These are phyloP conservation scores for Caprella mutica DNA, from an alignment of 2,888 invertebrate genomes.

Conservation along the genomic window DNA sequence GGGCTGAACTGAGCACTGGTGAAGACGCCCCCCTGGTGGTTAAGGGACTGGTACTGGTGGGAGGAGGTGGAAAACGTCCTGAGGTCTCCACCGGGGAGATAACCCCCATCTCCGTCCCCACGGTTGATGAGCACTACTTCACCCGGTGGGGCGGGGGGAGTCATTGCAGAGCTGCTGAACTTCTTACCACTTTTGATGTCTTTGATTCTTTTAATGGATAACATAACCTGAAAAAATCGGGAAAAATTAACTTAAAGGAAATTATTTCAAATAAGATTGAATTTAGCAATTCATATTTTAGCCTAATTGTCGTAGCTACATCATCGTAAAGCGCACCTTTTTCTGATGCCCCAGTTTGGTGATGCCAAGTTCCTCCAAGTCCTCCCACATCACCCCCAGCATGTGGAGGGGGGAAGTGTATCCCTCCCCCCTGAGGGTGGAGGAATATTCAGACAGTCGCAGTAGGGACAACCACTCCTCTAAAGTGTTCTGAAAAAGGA, in stretches of 20 bases:
- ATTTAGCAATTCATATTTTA: no score
- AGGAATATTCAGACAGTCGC: constrained; percentile 82
- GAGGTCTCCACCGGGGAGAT: constrained; percentile 19
- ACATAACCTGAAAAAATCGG: constrained; percentile 57
- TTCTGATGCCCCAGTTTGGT: constrained; percentile 81
- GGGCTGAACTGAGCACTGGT: constrained; percentile 35
- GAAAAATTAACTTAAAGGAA: no score
- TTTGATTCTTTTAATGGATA: constrained; percentile 93
- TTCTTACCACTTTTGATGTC: constrained; percentile 76
- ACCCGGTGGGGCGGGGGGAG: background rate
- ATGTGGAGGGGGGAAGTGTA: constrained; percentile 89
- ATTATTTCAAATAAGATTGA: no score
- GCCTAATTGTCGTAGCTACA: no score
- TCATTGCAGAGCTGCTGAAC: constrained; percentile 37
- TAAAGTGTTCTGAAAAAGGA: constrained; percentile 61
- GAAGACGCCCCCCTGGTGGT: constrained; percentile 11
- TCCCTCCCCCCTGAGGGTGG: constrained; percentile 79
- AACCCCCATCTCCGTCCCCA: constrained; percentile 15
- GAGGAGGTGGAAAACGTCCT: constrained; percentile 24
- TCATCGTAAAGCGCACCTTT: constrained; percentile 46
- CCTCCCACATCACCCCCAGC: constrained; percentile 94
- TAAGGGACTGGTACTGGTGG: constrained; percentile 9
- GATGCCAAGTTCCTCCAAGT: constrained; percentile 79
- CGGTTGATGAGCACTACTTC: constrained; percentile 26
- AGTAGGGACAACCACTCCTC: constrained; percentile 89